Evolutionary conservation across 2,113 vertebrate genomes (phyloP).

Genomic region (Dipodomys ordii): DNA sequence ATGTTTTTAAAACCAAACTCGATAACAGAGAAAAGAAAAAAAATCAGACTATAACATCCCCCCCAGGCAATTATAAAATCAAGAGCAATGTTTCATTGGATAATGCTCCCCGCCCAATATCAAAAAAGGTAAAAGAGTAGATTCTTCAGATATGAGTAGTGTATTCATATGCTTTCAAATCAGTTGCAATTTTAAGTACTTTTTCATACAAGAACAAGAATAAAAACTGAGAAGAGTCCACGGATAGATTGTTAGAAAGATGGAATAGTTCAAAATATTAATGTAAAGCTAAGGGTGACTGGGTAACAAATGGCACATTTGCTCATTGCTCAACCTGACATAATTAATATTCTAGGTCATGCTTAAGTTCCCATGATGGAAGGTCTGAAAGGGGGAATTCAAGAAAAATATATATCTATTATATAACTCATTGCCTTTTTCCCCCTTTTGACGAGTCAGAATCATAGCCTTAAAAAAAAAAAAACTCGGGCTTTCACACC

Average conservation of each 20-base stretch:
- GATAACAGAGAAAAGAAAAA: conserved; percentile 49
- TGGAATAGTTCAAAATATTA: conserved; percentile 91
- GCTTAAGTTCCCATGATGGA: conserved; percentile 89
- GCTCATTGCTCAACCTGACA: conserved; percentile 86
- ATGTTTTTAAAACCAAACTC: conserved; percentile 47
- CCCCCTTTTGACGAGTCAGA: conserved; percentile 79
- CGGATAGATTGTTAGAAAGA: conserved; percentile 87
- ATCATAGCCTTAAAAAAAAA: conserved; percentile 84
- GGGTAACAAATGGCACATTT: conserved; percentile 91
- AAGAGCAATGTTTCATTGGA: conserved; percentile 7
- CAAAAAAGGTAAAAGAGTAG: conserved; percentile 20
- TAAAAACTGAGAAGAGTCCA: conserved; percentile 73
- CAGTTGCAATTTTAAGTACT: conserved; percentile 17
- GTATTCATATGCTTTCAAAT: conserved; percentile 67
- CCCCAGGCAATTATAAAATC: conserved; percentile 52
- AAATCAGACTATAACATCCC: conserved; percentile 32
- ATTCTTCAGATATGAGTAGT: background rate
- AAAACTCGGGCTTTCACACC: conserved; percentile 87
- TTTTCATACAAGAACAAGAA: conserved; percentile 61
- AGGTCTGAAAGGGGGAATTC: conserved; percentile 82
- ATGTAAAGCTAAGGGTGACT: conserved; percentile 90
- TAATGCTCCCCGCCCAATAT: background rate
- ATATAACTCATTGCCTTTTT: conserved; percentile 84
- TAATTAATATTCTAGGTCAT: conserved; percentile 91
- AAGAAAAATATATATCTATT: conserved; percentile 86